Evolutionary conservation across 2,113 vertebrate genomes (phyloP).

Genomic region (Limnothrissa miodon): DNA sequence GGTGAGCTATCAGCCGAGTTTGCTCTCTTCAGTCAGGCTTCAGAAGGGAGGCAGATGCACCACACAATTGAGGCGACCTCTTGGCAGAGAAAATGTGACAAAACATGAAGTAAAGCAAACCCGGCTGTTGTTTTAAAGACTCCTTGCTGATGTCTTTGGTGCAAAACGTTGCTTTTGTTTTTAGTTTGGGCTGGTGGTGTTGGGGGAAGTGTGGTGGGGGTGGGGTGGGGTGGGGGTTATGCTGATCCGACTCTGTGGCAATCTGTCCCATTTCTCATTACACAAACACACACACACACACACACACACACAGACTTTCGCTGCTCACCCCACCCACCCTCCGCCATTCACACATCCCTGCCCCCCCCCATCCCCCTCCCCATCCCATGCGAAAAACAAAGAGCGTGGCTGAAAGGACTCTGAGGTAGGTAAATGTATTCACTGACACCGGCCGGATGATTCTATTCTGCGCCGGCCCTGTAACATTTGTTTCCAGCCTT

Average conservation of each 20-base stretch:
- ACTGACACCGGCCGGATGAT: slow-evolving; percentile 97
- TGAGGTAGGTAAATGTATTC: slow-evolving; percentile 99
- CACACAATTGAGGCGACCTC: slow-evolving; percentile 55
- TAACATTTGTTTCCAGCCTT: slow-evolving; percentile 97
- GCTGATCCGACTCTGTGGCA: slow-evolving; percentile 81
- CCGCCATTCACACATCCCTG: slow-evolving; percentile 79
- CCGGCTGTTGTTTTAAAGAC: slow-evolving; percentile 60
- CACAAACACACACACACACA: slow-evolving; percentile 21
- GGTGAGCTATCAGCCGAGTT: slow-evolving; percentile 51
- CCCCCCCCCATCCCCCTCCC: slow-evolving; percentile 42
- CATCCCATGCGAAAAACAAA: slow-evolving; percentile 72
- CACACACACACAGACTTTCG: slow-evolving; percentile 6
- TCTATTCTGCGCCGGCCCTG: slow-evolving; percentile 90
- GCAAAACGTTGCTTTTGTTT: slow-evolving; percentile 44
- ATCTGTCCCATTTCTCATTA: slow-evolving; percentile 64
- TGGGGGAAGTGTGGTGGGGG: not conserved
- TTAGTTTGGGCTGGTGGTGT: slow-evolving; percentile 63
- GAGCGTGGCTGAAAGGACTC: slow-evolving; percentile 81
- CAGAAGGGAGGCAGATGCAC: slow-evolving; percentile 52
- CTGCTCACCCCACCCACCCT: slow-evolving; percentile 62
- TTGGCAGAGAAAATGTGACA: slow-evolving; percentile 42
- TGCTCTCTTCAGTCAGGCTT: slow-evolving; percentile 68
- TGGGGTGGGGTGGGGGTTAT: not conserved
- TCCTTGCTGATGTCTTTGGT: slow-evolving; percentile 46
- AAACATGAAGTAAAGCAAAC: slow-evolving; percentile 51